Percentiles rank a stretch among this genome's conserved stretches.
phyloP scores from a whole-genome alignment of 2,888 invertebrate genomes.

The Galeruca laticollis region DNA sequence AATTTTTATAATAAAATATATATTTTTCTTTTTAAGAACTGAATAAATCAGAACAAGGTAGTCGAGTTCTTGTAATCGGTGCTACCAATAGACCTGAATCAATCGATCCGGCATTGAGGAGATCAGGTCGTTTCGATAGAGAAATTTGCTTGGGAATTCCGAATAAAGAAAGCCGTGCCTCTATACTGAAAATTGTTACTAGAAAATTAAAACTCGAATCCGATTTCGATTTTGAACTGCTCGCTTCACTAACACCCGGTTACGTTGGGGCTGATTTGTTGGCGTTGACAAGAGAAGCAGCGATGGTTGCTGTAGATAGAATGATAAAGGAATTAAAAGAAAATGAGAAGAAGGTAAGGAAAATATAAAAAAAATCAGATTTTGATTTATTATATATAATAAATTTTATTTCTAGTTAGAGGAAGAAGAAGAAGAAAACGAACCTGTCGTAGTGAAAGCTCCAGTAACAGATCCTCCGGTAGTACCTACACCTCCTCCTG shows the following conservation, averaged over 20 bases:
- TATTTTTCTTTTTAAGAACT: constrained; percentile 66
- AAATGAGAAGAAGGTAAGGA: constrained; percentile 25
- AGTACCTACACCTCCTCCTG: constrained; percentile 4
- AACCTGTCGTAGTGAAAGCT: background rate
- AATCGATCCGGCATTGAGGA: constrained; percentile 90
- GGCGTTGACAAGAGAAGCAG: constrained; percentile 88
- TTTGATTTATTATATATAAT: no score
- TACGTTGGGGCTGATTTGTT: constrained; percentile 96
- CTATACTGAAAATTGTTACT: constrained; percentile 82
- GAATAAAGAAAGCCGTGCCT: constrained; percentile 82
- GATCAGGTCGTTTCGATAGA: constrained; percentile 93
- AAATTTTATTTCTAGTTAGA: constrained; percentile 13
- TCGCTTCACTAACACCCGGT: constrained; percentile 92
- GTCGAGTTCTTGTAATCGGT: constrained; percentile 87
- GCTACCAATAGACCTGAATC: constrained; percentile 95
- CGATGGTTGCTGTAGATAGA: constrained; percentile 85
- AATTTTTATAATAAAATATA: no score
- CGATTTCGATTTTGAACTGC: constrained; percentile 77
- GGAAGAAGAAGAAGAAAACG: constrained; percentile 45
- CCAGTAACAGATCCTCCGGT: background rate
- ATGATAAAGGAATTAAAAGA: constrained; percentile 47
- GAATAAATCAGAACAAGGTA: constrained; percentile 68
- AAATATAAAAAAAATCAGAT: background rate
- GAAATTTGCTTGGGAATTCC: constrained; percentile 96
- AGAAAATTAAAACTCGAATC: constrained; percentile 76